Percentiles rank a stretch among this genome's conserved stretches.
phyloP scores from a whole-genome alignment of 2,888 invertebrate species.

The Choristoneura rosaceana region DNA sequence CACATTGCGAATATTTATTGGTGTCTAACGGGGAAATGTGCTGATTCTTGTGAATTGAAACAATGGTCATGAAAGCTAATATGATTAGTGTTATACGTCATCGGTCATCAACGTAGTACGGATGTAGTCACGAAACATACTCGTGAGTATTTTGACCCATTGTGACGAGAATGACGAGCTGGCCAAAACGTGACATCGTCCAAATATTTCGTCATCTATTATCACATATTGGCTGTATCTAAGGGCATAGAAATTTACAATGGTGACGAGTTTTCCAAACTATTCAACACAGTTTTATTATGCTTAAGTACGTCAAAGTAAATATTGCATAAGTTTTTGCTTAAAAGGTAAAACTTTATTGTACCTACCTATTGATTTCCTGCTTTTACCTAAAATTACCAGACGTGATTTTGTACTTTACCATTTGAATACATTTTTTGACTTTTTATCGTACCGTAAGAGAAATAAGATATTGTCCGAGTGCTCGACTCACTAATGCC shows the following conservation, averaged over 20 bases:
- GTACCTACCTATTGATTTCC: neutral
- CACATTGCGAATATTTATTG: conserved; percentile 7
- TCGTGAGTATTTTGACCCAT: conserved; percentile 4
- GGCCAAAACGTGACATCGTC: neutral
- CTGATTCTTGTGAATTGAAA: neutral
- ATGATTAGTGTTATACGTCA: conserved; percentile 1
- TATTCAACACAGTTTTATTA: neutral
- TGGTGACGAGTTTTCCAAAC: conserved; percentile 2
- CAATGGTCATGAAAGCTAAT: neutral
- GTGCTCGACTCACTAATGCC: no score
- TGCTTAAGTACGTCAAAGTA: neutral
- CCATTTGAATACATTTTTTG: no score
- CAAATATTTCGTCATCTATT: neutral
- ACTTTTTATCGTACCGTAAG: no score
- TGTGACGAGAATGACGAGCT: conserved; percentile 4
- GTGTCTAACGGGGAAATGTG: conserved; percentile 2
- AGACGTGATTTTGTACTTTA: no score
- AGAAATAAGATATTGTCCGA: no score
- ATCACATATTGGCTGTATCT: conserved; percentile 12
- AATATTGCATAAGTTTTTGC: neutral
- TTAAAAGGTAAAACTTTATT: neutral
- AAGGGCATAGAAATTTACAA: conserved; percentile 14
- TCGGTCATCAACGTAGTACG: neutral
- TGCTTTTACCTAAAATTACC: neutral
- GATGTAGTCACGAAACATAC: neutral